Conservation (phyloP, 2,888 invertebrate genomes). For the Spatulosminthurus flaviceps region DNA sequence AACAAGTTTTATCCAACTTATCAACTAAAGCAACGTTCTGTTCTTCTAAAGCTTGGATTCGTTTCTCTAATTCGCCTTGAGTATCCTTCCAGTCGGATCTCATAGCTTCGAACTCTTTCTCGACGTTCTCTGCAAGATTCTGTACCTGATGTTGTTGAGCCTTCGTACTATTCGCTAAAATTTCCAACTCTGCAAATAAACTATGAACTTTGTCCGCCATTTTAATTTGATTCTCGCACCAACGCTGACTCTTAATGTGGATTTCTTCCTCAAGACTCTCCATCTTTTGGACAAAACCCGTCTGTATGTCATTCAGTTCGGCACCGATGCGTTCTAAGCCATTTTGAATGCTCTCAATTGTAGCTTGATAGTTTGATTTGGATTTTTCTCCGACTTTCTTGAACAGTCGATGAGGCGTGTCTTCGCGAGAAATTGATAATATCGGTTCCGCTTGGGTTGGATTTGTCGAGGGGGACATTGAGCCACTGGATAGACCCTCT, state of each 20-base stretch:
- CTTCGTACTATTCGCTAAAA: constrained; percentile 11
- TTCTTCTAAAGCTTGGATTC: constrained; percentile 16
- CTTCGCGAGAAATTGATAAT: neutral
- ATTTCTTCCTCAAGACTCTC: constrained; percentile 40
- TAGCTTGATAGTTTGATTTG: constrained; percentile 4
- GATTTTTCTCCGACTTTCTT: neutral
- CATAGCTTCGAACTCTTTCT: constrained; percentile 36
- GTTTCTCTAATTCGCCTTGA: constrained; percentile 18
- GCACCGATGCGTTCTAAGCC: constrained; percentile 6
- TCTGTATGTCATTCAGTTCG: constrained; percentile 36
- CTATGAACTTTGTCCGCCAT: constrained; percentile 35
- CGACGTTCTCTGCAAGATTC: constrained; percentile 42
- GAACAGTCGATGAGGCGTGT: neutral
- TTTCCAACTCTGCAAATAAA: constrained; percentile 33
- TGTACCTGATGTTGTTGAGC: constrained; percentile 35
- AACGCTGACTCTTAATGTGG: constrained; percentile 37
- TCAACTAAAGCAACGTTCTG: neutral
- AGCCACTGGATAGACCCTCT: neutral
- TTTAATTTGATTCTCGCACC: constrained; percentile 46
- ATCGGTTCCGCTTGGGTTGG: neutral
- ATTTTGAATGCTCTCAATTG: constrained; percentile 1
- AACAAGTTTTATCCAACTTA: neutral
- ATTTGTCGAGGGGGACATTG: neutral
- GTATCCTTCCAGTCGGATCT: neutral
- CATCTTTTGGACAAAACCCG: constrained; percentile 30